phyloP scores from a whole-genome alignment of 2,888 invertebrate species.

The Endomychus coccineus region DNA sequence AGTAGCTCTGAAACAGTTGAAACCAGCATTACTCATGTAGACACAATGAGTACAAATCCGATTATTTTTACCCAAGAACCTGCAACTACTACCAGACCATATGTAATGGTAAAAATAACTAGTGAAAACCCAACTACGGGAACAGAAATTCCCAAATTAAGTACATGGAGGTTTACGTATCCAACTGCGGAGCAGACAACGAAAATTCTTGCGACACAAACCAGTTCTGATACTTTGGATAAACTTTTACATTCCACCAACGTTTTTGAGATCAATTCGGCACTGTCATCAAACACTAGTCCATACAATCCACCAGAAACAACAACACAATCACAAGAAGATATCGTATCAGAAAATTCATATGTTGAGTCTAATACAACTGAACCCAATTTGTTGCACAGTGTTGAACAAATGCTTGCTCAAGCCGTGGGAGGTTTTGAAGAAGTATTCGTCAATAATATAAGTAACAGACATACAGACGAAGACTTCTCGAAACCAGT shows the following conservation, averaged over 20 bases:
- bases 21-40: too few relatives aligned
- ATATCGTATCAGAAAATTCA: constrained; percentile 7
- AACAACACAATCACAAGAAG: constrained; percentile 4
- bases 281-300: constrained; percentile 22
- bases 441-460: constrained; percentile 24
- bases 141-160: too few relatives aligned
- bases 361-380: constrained; percentile 26
- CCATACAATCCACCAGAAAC: constrained; percentile 6
- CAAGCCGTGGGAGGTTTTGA: constrained; percentile 33
- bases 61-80: too few relatives aligned
- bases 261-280: constrained; percentile 38
- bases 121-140: too few relatives aligned
- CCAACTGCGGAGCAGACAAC: too few relatives aligned
- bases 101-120: too few relatives aligned
- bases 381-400: constrained; percentile 33
- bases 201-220: too few relatives aligned
- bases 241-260: constrained; percentile 35
- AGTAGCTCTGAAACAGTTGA: too few relatives aligned
- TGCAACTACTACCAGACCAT: too few relatives aligned
- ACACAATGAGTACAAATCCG: too few relatives aligned
- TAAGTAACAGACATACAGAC: constrained; percentile 24
- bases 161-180: too few relatives aligned
- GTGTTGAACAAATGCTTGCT: constrained; percentile 36
- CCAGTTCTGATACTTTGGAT: constrained; percentile 33
- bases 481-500: too few relatives aligned